A percentile compares a stretch with the other conserved stretches of the same genome.
Evolutionary conservation across 1,140 invertebrate species (phyloP).

Genomic region (Drosophila nasuta): DNA sequence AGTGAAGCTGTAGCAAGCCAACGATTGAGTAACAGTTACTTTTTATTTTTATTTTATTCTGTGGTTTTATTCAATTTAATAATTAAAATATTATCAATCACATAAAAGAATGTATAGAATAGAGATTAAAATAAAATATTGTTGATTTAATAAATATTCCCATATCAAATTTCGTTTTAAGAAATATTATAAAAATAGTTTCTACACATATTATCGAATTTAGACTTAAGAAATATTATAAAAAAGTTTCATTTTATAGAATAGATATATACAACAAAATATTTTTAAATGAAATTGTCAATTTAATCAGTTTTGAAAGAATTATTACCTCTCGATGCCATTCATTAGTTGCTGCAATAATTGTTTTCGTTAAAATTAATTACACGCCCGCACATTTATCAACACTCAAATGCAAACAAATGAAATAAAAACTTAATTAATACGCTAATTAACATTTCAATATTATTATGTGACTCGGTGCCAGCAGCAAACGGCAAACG

Average conservation of each 20-base stretch:
- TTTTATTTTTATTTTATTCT: slow-evolving; percentile 37
- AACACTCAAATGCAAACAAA: slow-evolving; percentile 31
- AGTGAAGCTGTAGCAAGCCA: slow-evolving; percentile 43
- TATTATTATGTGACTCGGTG: slow-evolving; percentile 70
- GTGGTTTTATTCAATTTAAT: slow-evolving; percentile 65
- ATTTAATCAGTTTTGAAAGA: background rate
- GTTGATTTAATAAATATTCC: background rate
- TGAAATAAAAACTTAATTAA: slow-evolving; percentile 72
- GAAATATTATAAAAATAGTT: background rate
- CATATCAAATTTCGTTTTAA: background rate
- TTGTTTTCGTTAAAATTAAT: slow-evolving; percentile 20
- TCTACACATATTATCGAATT: background rate
- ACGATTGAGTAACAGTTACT: slow-evolving; percentile 34
- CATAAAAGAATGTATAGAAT: slow-evolving; percentile 42
- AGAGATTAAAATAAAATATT: background rate
- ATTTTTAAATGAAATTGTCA: no score
- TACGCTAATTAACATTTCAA: slow-evolving; percentile 77
- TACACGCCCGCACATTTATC: slow-evolving; percentile 21
- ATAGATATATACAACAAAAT: no score
- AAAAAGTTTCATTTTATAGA: no score
- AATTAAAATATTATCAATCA: slow-evolving; percentile 56
- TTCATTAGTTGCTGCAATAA: background rate
- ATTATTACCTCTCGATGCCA: background rate
- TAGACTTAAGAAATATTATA: background rate
- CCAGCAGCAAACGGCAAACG: slow-evolving; percentile 45